Conservation (phyloP, 2,113 vertebrate species). For the Helogale parvula region DNA sequence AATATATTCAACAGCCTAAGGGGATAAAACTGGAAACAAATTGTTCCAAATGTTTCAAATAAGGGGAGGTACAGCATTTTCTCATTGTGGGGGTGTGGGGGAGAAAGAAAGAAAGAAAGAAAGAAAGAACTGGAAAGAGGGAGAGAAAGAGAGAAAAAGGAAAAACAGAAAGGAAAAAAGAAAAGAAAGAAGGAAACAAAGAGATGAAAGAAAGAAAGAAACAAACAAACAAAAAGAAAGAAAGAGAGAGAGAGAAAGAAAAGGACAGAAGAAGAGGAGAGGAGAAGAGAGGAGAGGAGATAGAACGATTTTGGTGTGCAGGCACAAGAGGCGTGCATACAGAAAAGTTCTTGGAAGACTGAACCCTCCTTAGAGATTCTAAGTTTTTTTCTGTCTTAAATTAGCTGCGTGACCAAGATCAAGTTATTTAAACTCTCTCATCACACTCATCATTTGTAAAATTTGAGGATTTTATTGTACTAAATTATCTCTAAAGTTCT, state of each 20-base stretch:
- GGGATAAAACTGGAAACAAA: background rate
- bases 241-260: too few species aligned
- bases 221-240: background rate
- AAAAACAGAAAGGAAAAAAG: background rate
- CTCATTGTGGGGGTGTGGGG: background rate
- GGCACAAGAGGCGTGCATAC: accelerated
- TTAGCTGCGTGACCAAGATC: background rate
- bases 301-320: background rate
- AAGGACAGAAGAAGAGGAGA: background rate
- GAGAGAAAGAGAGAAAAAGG: background rate
- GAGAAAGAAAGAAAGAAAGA: background rate
- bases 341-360: background rate
- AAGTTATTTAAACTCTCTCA: background rate
- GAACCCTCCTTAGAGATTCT: accelerated
- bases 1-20: background rate
- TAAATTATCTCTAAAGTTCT: background rate
- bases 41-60: background rate
- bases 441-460: background rate
- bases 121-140: too few species aligned
- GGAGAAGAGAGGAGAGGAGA: background rate
- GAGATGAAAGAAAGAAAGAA: too few species aligned
- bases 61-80: background rate
- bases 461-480: background rate
- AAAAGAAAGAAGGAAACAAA: background rate
- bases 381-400: background rate